Evolutionary conservation across 2,797 vertebrate species (phyloP).

Genomic region (Lagorchestes hirsutus): DNA sequence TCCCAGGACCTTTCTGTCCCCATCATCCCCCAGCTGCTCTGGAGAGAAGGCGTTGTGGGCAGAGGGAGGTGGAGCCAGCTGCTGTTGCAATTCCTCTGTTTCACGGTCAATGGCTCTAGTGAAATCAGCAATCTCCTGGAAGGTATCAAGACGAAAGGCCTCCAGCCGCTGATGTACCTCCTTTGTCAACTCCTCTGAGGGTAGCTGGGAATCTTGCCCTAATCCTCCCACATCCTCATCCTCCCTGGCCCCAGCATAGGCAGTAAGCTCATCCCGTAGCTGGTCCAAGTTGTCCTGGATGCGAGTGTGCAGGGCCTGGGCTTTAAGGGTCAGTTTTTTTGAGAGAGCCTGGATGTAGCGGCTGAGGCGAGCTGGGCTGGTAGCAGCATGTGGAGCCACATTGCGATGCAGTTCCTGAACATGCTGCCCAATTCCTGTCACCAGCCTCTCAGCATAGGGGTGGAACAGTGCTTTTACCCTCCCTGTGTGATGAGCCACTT

Average conservation of each 20-base stretch:
- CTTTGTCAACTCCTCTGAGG: conserved; percentile 87
- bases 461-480: conserved; percentile 72
- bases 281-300: conserved; percentile 88
- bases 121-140: conserved; percentile 80
- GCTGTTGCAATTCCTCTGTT: conserved; percentile 81
- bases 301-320: conserved; percentile 81
- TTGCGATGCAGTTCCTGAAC: conserved; percentile 81
- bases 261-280: conserved; percentile 83
- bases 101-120: conserved; percentile 73
- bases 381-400: conserved; percentile 62
- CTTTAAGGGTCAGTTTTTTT: conserved; percentile 75
- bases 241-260: background rate
- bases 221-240: conserved; percentile 36
- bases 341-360: conserved; percentile 83
- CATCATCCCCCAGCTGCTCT: background rate
- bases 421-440: conserved; percentile 81
- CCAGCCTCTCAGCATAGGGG: conserved; percentile 88
- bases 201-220: background rate
- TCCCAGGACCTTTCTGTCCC: conserved; percentile 62
- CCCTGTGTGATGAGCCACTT: conserved; percentile 82
- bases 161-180: conserved; percentile 85
- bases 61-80: conserved; percentile 73
- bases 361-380: conserved; percentile 77
- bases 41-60: conserved; percentile 38
- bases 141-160: conserved; percentile 79